Percentiles rank a stretch among this genome's conserved stretches.
Conservation (phyloP, 2,113 vertebrate genomes). For the Chlamydotis undulata region DNA sequence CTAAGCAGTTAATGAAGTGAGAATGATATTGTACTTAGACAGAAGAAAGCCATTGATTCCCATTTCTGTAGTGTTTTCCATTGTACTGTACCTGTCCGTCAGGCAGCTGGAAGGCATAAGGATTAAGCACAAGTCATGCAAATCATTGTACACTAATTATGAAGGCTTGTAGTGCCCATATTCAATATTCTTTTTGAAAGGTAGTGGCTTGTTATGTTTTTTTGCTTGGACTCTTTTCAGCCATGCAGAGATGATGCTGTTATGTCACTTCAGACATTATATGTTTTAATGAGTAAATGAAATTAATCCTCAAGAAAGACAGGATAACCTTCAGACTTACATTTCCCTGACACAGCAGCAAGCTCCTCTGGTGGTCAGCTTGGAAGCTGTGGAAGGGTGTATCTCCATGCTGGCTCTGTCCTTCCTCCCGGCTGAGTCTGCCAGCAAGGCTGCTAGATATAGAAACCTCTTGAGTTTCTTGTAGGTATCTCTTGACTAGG, state of each 20-base stretch:
- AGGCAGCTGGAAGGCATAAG: background rate
- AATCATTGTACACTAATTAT: background rate
- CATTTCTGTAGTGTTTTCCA: background rate
- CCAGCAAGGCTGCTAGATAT: background rate
- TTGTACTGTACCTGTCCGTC: background rate
- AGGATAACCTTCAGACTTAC: background rate
- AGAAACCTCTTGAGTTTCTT: constrained; percentile 3
- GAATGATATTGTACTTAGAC: constrained; percentile 6
- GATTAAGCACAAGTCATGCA: background rate
- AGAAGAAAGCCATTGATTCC: constrained; percentile 13
- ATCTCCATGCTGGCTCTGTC: background rate
- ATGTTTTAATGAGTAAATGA: constrained; percentile 12
- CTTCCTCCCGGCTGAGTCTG: background rate
- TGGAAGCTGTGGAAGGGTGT: background rate
- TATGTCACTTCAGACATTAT: background rate
- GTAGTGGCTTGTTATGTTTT: background rate
- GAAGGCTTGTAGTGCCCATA: background rate
- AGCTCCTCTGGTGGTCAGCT: background rate
- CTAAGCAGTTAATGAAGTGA: constrained; percentile 61
- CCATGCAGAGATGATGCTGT: background rate
- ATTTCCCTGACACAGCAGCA: background rate
- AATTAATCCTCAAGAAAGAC: background rate
- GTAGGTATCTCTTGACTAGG: background rate
- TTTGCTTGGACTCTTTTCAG: background rate
- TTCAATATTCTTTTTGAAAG: background rate